These are phyloP conservation scores for Araneus ventricosus DNA, from an alignment of 1,140 invertebrate species.

Conservation along the genomic window DNA sequence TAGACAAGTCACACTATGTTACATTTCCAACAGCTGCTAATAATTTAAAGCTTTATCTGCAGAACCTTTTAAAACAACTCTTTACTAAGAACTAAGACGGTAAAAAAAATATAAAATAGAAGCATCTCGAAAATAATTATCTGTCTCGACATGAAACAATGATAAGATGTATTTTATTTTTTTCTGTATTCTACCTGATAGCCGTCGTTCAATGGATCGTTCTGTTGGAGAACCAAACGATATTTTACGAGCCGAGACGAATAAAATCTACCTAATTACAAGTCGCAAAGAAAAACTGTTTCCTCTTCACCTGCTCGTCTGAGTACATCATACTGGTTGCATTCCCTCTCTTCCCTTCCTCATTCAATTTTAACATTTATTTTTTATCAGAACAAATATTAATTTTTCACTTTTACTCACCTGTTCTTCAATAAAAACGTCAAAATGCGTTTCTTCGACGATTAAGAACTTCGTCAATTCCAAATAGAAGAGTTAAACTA, in stretches of 20 bases:
- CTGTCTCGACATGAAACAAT: not conserved
- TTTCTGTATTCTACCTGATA: not conserved
- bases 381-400: not conserved
- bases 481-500: not conserved
- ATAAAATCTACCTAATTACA: not conserved
- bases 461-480: not conserved
- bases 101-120: not conserved
- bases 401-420: not conserved
- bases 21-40: no score
- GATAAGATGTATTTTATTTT: not conserved
- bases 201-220: not conserved
- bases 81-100: no score
- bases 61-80: no score
- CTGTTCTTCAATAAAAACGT: not conserved
- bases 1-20: no score
- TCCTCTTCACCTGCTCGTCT: not conserved
- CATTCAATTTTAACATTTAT: not conserved
- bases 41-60: no score
- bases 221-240: not conserved
- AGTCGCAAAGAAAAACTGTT: not conserved
- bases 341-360: not conserved
- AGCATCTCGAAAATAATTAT: not conserved
- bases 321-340: not conserved
- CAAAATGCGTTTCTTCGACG: not conserved
- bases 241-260: constrained; percentile 9